Conservation (phyloP, 2,797 vertebrate genomes). For the Cheirogaleus major region DNA sequence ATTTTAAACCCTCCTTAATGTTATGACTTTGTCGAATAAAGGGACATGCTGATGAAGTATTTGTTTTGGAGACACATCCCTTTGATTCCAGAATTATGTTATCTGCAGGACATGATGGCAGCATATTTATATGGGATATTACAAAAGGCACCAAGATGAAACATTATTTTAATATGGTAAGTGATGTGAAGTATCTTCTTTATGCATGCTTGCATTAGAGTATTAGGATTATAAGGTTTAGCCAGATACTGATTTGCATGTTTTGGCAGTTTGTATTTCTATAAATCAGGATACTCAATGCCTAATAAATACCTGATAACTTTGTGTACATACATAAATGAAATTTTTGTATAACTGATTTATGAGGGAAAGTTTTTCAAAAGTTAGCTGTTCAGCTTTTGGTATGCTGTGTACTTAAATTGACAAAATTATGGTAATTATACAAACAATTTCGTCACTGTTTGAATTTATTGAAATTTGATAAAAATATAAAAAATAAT, state of each 20-base stretch:
- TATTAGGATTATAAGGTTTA: neutral
- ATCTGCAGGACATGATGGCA: conserved; percentile 97
- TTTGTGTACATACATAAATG: neutral
- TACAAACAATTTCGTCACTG: neutral
- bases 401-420: neutral
- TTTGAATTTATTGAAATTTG: neutral
- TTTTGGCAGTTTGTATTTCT: conserved; percentile 18
- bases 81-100: conserved; percentile 97
- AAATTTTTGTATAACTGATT: neutral
- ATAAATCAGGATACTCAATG: neutral
- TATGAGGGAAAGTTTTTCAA: neutral
- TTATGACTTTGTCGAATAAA: conserved; percentile 80
- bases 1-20: conserved; percentile 63
- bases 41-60: conserved; percentile 97
- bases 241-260: neutral
- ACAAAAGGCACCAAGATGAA: conserved; percentile 92
- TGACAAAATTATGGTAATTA: neutral
- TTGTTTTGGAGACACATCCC: conserved; percentile 97
- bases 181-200: neutral
- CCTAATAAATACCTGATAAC: neutral
- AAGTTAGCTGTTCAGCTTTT: neutral
- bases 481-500: neutral
- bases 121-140: conserved; percentile 97
- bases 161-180: conserved; percentile 98
- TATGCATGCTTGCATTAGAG: neutral